Evolutionary conservation across 2,113 vertebrate genomes (phyloP), one percentile per base, ranked within the genome.

Genomic region (Mola mola): DNA sequence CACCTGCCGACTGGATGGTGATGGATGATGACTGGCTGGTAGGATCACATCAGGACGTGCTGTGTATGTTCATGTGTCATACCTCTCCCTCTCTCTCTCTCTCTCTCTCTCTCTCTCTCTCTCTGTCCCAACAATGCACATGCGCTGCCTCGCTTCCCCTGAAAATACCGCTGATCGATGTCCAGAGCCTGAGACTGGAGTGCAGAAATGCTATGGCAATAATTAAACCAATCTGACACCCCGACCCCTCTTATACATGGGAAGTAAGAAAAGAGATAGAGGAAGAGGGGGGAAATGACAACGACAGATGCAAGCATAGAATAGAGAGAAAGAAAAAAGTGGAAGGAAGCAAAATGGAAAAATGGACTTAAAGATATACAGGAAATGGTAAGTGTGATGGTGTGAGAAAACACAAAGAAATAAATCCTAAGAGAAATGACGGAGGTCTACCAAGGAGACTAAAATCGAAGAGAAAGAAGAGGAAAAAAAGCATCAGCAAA

Each of bases 21-120:
- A 90, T 89, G 81, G 84, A 92, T 89, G 87, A 84, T 88, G 87
- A 87, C 88, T 87, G 86, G 83, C 78, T n/a, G 63, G 70, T 73
- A 67, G 57, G 87, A 9, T 29, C n/a, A n/a, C n/a, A 89, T 92
- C 84, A 89, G 78, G 80, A 74, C 83, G 78, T 73, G 67, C 66
- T 60, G 47, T 88, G 88, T 90, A 80, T 88, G 81, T 83, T 84
- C 75, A 91, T 90, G 83, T 79, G 90, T 90, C 91, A 92, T 90
- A 81, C 36, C 51, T 48, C 40, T 72, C 63, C 67, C 63, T 55
- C 66, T 76, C 57, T 72, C 66, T 83, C 53, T 50, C 41, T 73
- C 64, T 70, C 60, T 55, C 67, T 75, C 57, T 72, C 69, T 82
- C 33, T 4, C 9, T 74, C 62, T 71, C 61, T 56, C 63, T 77